Conservation (phyloP, 2,888 invertebrate species). For the Macroteleia sp. region DNA sequence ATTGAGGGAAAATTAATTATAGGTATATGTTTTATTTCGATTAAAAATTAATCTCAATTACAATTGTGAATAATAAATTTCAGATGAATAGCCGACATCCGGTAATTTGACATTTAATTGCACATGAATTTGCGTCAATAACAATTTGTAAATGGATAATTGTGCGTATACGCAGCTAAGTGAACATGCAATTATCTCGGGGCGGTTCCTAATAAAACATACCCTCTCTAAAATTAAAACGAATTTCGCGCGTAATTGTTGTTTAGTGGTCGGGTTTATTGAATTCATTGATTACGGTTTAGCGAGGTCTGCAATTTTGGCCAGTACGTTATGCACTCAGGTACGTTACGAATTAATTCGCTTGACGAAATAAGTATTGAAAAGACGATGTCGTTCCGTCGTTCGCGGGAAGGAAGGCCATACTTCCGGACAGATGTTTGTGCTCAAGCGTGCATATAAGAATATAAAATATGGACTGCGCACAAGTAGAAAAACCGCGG, state of each 20-base stretch:
- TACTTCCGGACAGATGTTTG: conserved; percentile 79
- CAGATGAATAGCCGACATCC: conserved; percentile 15
- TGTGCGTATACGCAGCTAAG: conserved; percentile 8
- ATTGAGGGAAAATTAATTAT: no score
- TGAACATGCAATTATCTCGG: conserved; percentile 23
- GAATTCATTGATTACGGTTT: conserved; percentile 52
- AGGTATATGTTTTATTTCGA: no score
- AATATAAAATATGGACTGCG: conserved; percentile 51
- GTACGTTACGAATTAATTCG: conserved; percentile 44
- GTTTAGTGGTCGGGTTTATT: conserved; percentile 18
- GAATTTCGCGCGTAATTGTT: conserved; percentile 36
- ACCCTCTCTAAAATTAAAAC: conserved; percentile 31
- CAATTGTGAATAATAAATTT: conserved; percentile 8
- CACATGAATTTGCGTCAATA: background rate
- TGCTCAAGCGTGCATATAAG: conserved; percentile 62
- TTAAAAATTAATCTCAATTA: no score
- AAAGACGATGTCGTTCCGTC: conserved; percentile 43
- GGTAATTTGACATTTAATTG: conserved; percentile 16
- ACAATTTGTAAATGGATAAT: conserved; percentile 31
- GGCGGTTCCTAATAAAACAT: conserved; percentile 10
- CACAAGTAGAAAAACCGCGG: conserved; percentile 47
- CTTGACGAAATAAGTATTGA: conserved; percentile 39
- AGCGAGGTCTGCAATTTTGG: conserved; percentile 37
- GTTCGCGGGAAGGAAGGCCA: conserved; percentile 36
- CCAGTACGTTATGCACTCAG: conserved; percentile 9